Evolutionary conservation across 53 echinoderm and acorn worm genomes (phyloP).

Genomic region (Zoroaster sp.): DNA sequence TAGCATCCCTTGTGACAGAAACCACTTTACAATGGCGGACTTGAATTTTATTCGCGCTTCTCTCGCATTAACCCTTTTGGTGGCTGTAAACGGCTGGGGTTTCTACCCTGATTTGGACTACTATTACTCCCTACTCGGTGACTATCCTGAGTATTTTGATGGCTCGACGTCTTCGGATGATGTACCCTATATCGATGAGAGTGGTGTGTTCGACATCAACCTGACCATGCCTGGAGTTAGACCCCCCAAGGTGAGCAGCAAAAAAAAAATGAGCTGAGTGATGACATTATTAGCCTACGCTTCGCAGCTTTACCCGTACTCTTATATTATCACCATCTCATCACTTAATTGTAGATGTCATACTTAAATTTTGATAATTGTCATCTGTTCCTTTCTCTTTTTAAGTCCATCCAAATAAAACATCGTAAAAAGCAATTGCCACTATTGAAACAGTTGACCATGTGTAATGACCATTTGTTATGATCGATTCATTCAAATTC

Average conservation of each 20-base stretch:
- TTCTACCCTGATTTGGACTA: slow-evolving; percentile 15
- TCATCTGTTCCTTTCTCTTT: too few species aligned
- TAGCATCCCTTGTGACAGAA: background rate
- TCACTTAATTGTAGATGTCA: too few species aligned
- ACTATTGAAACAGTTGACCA: background rate
- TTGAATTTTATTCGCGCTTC: background rate
- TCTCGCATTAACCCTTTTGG: background rate
- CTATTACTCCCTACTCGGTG: background rate
- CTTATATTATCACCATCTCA: background rate
- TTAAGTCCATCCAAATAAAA: background rate
- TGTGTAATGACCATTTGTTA: background rate
- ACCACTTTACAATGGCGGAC: slow-evolving; percentile 31
- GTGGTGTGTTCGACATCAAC: slow-evolving; percentile 60
- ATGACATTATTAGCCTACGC: background rate
- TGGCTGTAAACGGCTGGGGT: background rate
- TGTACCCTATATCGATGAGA: slow-evolving; percentile 25
- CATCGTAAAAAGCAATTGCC: background rate
- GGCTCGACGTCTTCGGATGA: background rate
- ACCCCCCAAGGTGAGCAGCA: slow-evolving; percentile 36
- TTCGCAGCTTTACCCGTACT: background rate
- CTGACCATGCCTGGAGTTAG: slow-evolving; percentile 72
- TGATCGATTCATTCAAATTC: background rate
- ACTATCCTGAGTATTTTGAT: slow-evolving; percentile 30
- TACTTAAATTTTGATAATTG: too few species aligned
- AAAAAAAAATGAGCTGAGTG: background rate